Evolutionary conservation across 2,888 invertebrate species (phyloP).

Genomic region (Euphydryas editha): DNA sequence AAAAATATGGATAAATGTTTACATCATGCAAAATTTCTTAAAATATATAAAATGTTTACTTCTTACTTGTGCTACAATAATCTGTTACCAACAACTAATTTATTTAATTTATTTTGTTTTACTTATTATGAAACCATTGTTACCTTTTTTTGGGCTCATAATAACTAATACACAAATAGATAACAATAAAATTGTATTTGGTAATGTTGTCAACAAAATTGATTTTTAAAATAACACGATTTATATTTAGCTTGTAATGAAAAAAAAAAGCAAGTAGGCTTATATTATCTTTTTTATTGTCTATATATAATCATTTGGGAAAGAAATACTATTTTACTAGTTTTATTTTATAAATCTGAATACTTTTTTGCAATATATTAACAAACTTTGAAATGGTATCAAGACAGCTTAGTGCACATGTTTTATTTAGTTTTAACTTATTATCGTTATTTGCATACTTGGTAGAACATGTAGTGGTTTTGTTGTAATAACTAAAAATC

Average conservation of each 20-base stretch:
- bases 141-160: conserved; percentile 48
- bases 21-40: too few species aligned
- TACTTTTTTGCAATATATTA: background rate
- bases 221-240: conserved; percentile 2
- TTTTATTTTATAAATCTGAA: too few species aligned
- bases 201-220: conserved; percentile 40
- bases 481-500: conserved; percentile 5
- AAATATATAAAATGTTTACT: too few species aligned
- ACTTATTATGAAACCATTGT: conserved; percentile 43
- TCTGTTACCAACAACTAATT: background rate
- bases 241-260: too few species aligned
- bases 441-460: background rate
- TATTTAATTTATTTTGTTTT: too few species aligned
- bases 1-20: background rate
- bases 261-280: too few species aligned
- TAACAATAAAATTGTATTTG: conserved; percentile 48
- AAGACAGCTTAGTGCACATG: background rate
- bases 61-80: too few species aligned
- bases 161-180: conserved; percentile 25
- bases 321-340: too few species aligned
- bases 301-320: too few species aligned
- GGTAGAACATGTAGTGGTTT: conserved; percentile 1
- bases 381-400: background rate
- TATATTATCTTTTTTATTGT: too few species aligned
- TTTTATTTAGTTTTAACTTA: background rate